Evolutionary conservation across 2,113 vertebrate genomes (phyloP).

Genomic region (Indri indri): DNA sequence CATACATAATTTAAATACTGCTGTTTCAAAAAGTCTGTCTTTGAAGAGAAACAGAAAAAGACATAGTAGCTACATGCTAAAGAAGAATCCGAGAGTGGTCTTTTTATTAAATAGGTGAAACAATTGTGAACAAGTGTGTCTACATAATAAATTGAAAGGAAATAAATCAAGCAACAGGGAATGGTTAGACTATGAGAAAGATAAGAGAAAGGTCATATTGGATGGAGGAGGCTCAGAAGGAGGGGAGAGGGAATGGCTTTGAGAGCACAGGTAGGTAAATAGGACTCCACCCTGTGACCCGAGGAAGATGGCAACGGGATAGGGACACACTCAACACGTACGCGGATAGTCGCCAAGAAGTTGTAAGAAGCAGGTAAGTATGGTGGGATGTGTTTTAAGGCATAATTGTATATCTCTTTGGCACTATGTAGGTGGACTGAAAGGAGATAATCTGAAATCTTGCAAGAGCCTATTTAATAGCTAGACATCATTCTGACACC

Average conservation of each 20-base stretch:
- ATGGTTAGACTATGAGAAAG: background rate
- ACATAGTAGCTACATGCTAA: background rate
- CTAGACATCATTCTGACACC: background rate
- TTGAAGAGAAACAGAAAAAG: background rate
- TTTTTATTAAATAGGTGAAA: background rate
- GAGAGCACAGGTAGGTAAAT: background rate
- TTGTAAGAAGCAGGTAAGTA: background rate
- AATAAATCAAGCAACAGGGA: background rate
- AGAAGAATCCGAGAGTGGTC: background rate
- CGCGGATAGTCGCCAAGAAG: background rate
- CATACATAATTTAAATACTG: background rate
- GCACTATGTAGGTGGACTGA: background rate
- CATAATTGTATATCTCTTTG: background rate
- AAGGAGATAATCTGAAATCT: background rate
- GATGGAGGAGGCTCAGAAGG: background rate
- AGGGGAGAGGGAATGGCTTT: background rate
- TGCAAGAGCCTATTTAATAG: background rate
- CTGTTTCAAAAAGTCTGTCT: background rate
- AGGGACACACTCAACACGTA: background rate
- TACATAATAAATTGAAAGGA: background rate
- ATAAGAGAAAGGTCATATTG: background rate
- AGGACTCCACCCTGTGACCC: fast-evolving
- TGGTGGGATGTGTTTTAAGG: background rate
- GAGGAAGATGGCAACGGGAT: background rate
- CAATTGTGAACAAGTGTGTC: background rate